These are phyloP conservation scores for Trichopoda pennipes DNA, from an alignment of 2,888 invertebrate genomes.

Conservation along the genomic window DNA sequence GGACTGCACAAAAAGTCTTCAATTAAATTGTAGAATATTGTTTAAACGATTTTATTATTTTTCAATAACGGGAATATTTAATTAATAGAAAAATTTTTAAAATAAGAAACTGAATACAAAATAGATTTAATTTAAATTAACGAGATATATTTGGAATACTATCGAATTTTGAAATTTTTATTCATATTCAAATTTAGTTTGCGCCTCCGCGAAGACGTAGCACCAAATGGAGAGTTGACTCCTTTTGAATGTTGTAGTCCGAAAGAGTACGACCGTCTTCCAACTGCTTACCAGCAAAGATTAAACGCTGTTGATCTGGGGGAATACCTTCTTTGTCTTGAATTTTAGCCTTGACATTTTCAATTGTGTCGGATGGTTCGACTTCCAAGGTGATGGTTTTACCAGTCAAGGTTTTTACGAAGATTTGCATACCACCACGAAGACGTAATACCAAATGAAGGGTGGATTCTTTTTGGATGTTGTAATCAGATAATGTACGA, in stretches of 20 bases:
- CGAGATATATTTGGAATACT: constrained; percentile 68
- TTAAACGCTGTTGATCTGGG: constrained; percentile 71
- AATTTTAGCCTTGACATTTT: too few relatives aligned
- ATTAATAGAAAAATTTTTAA: constrained; percentile 49
- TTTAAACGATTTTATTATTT: constrained; percentile 41
- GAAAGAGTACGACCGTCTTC: constrained; percentile 70
- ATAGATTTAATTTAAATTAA: constrained; percentile 66
- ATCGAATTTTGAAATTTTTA: constrained; percentile 67
- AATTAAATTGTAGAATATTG: constrained; percentile 18
- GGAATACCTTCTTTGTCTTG: constrained; percentile 71
- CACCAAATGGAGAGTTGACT: constrained; percentile 70
- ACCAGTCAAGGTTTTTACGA: too few relatives aligned
- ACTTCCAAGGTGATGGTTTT: too few relatives aligned
- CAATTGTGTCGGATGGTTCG: too few relatives aligned
- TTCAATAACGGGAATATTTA: constrained; percentile 64
- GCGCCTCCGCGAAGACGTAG: constrained; percentile 71
- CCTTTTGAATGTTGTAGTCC: constrained; percentile 70
- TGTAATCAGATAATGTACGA: constrained; percentile 67
- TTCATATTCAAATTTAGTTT: constrained; percentile 60
- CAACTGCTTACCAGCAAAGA: constrained; percentile 69
- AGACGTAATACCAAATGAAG: constrained; percentile 67
- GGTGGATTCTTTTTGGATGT: constrained; percentile 69
- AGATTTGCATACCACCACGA: constrained; percentile 70
- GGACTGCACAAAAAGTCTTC: not conserved
- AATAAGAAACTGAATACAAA: constrained; percentile 56